These are phyloP conservation scores for Netelia inedita DNA, from an alignment of 2,888 invertebrate species.

Conservation along the genomic window DNA sequence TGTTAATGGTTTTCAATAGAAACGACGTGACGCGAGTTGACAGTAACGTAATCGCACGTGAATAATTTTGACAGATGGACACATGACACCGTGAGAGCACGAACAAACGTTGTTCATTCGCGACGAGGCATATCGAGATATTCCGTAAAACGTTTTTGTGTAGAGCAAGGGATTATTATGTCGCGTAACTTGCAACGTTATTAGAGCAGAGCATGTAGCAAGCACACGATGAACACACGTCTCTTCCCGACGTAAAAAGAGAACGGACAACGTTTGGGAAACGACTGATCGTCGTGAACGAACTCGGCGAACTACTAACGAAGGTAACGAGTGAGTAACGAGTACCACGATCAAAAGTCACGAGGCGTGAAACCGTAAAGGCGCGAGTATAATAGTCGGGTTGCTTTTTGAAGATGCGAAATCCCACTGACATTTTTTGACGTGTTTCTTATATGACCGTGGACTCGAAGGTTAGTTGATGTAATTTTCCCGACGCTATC, in stretches of 20 bases:
- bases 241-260: slow-evolving; percentile 1
- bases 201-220: not conserved
- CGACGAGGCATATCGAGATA: not conserved
- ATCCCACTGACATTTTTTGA: not conserved
- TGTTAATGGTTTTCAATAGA: slow-evolving; percentile 32
- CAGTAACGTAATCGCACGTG: slow-evolving; percentile 70
- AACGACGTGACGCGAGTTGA: slow-evolving; percentile 47
- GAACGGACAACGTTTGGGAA: slow-evolving; percentile 11
- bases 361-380: slow-evolving; percentile 63
- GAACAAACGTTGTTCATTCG: slow-evolving; percentile 46
- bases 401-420: slow-evolving; percentile 4
- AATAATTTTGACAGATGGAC: slow-evolving; percentile 80
- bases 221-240: not conserved
- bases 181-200: not conserved
- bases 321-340: slow-evolving; percentile 19
- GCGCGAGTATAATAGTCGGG: slow-evolving; percentile 48
- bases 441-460: not conserved
- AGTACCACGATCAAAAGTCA: slow-evolving; percentile 51
- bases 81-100: slow-evolving; percentile 77
- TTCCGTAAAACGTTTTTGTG: not conserved
- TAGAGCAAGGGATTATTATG: not conserved
- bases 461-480: not conserved
- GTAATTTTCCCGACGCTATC: not conserved
- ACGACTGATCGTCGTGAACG: slow-evolving; percentile 42
- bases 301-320: slow-evolving; percentile 32